Base-by-base conservation (phyloP, 2,888 invertebrate genomes). In the Panorpa germanica region DNA sequence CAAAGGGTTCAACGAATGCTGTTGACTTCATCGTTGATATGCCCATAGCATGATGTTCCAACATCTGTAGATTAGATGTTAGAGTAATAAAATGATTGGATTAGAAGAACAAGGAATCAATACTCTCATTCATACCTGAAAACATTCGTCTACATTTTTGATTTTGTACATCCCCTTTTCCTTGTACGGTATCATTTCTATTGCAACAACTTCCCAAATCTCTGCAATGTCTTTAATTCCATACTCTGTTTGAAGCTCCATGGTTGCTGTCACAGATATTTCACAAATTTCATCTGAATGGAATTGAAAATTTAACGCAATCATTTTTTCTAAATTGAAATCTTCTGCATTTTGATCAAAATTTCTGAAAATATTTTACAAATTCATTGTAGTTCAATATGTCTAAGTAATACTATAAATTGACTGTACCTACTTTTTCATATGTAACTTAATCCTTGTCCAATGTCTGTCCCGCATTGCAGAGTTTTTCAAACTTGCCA, bases 21-120 rank as follows among this genome's bases (percentile, higher is more conserved):
- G 85, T 85, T 1, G 83, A 74, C 50, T 88, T 88, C 80, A 88
- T 85, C 1, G 77, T 69, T 0, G 81, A 76, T 26, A 90, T 57
- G 41, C 75, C 74, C 14, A 82, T 71, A 56, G 81, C 73, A 48
- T 88, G 77, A 38, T 88, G 86, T 54, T 88, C 88, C 24, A 88
- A 53, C 27, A 66, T 57, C 60, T 61, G 41, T 14, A 18, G 14
- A 22, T 7, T 17, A 25, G 10, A 14, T 4, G 10, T 8, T 10
- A 9, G 15, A 23, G 14, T 1, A n/a, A 5, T 11, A 3, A 8
- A 14, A 13, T 19, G n/a, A 5, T 13, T 19, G 11, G 11, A 5
- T 19, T 8, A 11, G 19, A 17, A 11, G 26, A 23, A 4, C 22
- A 1, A 47, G 31, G n/a, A 25, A 10, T 25, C 8, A 8, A 4